phyloP scores from a whole-genome alignment of 2,888 invertebrate genomes.

The Agrotis segetum region DNA sequence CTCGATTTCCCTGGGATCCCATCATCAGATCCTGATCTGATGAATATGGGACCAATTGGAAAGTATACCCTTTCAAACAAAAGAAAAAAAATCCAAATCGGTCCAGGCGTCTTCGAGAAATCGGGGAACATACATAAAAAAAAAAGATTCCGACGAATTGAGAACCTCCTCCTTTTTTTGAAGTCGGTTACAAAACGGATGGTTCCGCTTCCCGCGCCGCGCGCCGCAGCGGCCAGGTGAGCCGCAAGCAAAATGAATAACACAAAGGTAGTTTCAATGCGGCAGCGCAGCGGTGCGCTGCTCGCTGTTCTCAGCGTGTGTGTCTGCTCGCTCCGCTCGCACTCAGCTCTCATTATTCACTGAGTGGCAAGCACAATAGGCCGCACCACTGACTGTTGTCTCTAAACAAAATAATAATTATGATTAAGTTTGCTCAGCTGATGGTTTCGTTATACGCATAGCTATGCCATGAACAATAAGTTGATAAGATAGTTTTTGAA shows the following conservation, averaged over 20 bases:
- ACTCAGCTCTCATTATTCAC: constrained; percentile 22
- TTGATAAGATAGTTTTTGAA: neutral
- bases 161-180: no score
- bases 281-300: neutral
- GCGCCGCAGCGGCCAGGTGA: constrained; percentile 5
- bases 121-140: no score
- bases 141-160: no score
- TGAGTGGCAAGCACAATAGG: neutral
- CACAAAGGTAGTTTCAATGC: constrained; percentile 38
- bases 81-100: no score
- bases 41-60: no score
- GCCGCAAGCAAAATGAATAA: constrained; percentile 28
- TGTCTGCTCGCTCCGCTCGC: neutral
- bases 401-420: constrained; percentile 11
- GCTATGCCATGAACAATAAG: neutral
- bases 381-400: constrained; percentile 5
- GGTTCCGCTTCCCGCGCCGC: neutral
- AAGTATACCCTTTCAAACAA: no score
- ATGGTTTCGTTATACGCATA: constrained; percentile 6
- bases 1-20: no score
- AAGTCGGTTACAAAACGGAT: no score
- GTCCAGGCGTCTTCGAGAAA: no score
- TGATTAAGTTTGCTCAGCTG: constrained; percentile 6
- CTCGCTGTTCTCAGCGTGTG: neutral
- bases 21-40: no score